Percentiles rank a stretch among this genome's conserved stretches.
Evolutionary conservation across 2,113 vertebrate genomes (phyloP).

Genomic region (Tauraco erythrolophus): DNA sequence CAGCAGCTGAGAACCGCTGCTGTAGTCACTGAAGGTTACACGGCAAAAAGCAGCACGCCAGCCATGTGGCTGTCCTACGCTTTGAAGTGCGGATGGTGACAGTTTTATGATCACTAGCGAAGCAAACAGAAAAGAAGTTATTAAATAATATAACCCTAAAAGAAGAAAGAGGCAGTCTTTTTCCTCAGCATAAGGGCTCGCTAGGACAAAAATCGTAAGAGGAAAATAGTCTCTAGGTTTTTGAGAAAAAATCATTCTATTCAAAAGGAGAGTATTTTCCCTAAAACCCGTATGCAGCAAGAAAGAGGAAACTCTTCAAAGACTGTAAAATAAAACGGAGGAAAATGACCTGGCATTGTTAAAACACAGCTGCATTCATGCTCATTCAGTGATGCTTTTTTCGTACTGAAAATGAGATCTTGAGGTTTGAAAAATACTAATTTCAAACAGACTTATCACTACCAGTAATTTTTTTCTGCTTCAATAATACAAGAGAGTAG

Average conservation of each 20-base stretch:
- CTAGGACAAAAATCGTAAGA: not conserved
- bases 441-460: not conserved
- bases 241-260: not conserved
- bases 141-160: not conserved
- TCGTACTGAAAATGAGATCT: not conserved
- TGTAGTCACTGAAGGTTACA: not conserved
- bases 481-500: not conserved
- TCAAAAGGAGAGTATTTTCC: not conserved
- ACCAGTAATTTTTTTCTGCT: not conserved
- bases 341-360: not conserved
- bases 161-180: not conserved
- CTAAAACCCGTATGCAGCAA: not conserved
- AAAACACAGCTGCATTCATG: not conserved
- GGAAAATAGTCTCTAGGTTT: not conserved
- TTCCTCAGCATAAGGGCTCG: not conserved
- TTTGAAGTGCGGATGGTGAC: constrained; percentile 14
- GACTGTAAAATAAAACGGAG: not conserved
- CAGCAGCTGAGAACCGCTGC: not conserved
- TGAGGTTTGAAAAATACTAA: not conserved
- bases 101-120: not conserved
- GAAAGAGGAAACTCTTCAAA: not conserved
- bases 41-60: not conserved
- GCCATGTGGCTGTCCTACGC: not conserved
- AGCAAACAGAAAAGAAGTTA: not conserved
- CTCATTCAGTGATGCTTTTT: not conserved